Evolutionary conservation across 2,797 vertebrate species (phyloP).

Genomic region (Ctenopoma multispine): DNA sequence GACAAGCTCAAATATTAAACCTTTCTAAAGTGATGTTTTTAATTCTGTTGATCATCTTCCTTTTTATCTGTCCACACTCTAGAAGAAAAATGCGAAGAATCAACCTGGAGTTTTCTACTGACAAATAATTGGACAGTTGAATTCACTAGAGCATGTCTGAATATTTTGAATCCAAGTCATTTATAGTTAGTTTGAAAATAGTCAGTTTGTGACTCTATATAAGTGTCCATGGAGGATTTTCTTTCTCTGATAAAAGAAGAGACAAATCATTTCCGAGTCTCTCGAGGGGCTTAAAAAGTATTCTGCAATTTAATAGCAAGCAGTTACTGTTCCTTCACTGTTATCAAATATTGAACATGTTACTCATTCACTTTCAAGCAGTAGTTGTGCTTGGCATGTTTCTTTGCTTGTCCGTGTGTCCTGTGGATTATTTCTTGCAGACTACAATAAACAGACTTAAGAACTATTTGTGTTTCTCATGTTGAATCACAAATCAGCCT

Average conservation of each 20-base stretch:
- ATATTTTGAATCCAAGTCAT: constrained; percentile 58
- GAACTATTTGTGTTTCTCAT: constrained; percentile 20
- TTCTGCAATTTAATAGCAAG: constrained; percentile 62
- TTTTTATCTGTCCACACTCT: constrained; percentile 36
- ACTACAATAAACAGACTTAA: constrained; percentile 9
- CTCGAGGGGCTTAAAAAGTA: constrained; percentile 61
- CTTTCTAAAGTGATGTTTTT: constrained; percentile 50
- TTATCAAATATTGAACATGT: constrained; percentile 61
- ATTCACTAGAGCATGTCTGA: constrained; percentile 47
- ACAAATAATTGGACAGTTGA: constrained; percentile 58
- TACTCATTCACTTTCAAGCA: constrained; percentile 34
- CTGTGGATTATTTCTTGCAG: constrained; percentile 13
- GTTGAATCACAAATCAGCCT: constrained; percentile 17
- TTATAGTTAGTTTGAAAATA: constrained; percentile 52
- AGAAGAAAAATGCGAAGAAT: constrained; percentile 19
- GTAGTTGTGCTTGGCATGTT: constrained; percentile 29
- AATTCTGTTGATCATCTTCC: constrained; percentile 32
- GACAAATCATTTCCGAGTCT: constrained; percentile 44
- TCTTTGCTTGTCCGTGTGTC: constrained; percentile 6
- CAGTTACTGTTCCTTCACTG: constrained; percentile 33
- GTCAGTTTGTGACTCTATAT: constrained; percentile 51
- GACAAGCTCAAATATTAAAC: constrained; percentile 66
- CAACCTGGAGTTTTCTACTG: constrained; percentile 28
- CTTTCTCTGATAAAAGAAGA: constrained; percentile 53
- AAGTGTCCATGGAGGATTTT: constrained; percentile 52